phyloP scores from a whole-genome alignment of 2,888 invertebrate species.

The Cataglyphis albicans region DNA sequence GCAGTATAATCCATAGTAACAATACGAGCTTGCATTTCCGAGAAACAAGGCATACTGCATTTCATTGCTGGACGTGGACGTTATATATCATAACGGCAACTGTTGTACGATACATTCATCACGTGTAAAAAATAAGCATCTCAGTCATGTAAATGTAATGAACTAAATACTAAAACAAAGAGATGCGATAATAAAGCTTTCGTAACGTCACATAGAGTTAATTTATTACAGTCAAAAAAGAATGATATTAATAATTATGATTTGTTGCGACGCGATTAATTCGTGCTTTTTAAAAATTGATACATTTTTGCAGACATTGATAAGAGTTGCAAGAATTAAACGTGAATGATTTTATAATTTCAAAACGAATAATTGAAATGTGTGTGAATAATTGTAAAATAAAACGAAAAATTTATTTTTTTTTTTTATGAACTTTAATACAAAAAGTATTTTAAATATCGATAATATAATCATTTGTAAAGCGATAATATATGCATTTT shows the following conservation, averaged over 20 bases:
- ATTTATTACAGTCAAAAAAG: background rate
- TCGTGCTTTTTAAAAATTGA: background rate
- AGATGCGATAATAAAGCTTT: constrained; percentile 27
- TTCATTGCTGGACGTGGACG: constrained; percentile 55
- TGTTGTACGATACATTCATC: constrained; percentile 32
- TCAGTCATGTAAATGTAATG: constrained; percentile 28
- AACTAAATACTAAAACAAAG: background rate
- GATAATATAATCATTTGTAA: background rate
- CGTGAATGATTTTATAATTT: background rate
- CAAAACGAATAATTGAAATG: background rate
- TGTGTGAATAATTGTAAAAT: background rate
- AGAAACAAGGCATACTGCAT: constrained; percentile 52
- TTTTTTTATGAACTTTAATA: background rate
- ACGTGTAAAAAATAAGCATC: constrained; percentile 3
- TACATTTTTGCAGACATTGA: background rate
- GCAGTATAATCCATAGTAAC: constrained; percentile 29
- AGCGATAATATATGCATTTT: background rate
- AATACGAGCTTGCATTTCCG: constrained; percentile 31
- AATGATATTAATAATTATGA: background rate
- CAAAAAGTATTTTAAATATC: background rate
- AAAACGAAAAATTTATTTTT: background rate
- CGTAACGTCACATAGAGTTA: background rate
- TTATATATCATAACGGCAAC: constrained; percentile 50
- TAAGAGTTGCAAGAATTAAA: constrained; percentile 8
- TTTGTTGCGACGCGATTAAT: background rate